Evolutionary conservation across 2,113 vertebrate genomes (phyloP).

Genomic region (Myodes glareolus): DNA sequence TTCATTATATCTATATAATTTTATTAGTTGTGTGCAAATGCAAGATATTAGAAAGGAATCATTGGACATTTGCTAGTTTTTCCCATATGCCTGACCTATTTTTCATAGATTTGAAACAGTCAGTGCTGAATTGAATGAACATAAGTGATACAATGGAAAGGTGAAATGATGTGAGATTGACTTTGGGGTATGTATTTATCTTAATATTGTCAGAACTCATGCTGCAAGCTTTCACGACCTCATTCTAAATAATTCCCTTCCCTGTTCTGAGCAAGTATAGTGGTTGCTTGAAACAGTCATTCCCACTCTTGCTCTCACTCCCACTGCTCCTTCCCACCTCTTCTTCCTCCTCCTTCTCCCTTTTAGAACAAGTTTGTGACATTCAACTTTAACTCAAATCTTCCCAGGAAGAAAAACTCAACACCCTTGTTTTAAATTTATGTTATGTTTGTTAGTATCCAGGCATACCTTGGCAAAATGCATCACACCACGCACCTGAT

Average conservation of each 20-base stretch:
- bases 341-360: background rate
- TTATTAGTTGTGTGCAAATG: background rate
- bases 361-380: background rate
- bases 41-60: background rate
- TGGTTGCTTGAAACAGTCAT: background rate
- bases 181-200: background rate
- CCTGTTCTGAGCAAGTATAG: background rate
- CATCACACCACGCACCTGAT: too few species aligned
- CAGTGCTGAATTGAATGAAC: background rate
- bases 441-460: background rate
- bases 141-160: background rate
- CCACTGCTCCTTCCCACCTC: too few species aligned
- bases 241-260: background rate
- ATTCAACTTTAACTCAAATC: background rate
- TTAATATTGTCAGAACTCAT: background rate
- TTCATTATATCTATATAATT: background rate
- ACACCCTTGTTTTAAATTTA: background rate
- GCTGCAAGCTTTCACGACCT: background rate
- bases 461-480: too few species aligned
- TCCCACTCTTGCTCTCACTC: background rate
- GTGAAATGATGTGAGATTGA: background rate
- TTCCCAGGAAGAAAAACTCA: background rate
- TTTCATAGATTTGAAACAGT: conserved; percentile 24
- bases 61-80: conserved; percentile 31
- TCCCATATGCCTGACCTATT: background rate